Base-by-base conservation (phyloP, 2,113 vertebrate genomes). In the Arvicanthis niloticus region DNA sequence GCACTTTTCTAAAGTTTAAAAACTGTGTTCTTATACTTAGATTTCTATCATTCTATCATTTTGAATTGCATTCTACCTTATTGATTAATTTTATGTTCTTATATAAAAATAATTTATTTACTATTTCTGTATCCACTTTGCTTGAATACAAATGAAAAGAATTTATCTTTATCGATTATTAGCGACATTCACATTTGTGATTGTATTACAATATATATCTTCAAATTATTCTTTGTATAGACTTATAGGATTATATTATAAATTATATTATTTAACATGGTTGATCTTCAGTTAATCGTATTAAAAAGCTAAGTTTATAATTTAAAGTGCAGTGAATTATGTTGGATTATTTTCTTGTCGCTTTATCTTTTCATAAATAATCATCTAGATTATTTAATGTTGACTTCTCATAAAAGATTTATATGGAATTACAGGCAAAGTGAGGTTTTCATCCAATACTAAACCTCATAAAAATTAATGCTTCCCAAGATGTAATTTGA, bases 401-500 rank as follows among this genome's bases (percentile, higher is more conserved):
- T 97, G 73, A 85, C 81, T 88, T 97, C 90, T 97, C 93, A 95
- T 95, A 87, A 97, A 95, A 95, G 73, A 97, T 95, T 95, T 95
- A 94, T 89, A 34, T 60, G 89, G 91, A 94, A 94, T 91, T 72
- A 97, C 76, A 75, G 72, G 93, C 92, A 97, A 96, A 97, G 73
- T 95, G 37, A 37, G 94, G 95, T 96, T 81, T 40, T 91, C 94
- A 95, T 86, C 78, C 91, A 98, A 77, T 96, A 94, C 56, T 97
- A 95, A 91, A 89, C 65, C 82, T 94, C 95, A 97, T 92, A 98
- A 98, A n/a, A 97, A 95, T 91, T 65, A 78, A 95, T 93, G 94
- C 70, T 68, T 97, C 95, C 84, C 70, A 37, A 88, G 94, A 97
- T 98, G 85, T 96, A 98, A 98, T 98, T 96, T 97, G 95, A 97